Evolutionary conservation across 2,888 invertebrate genomes (phyloP), one percentile per base, ranked within the genome.

Genomic region (Enchytraeus crypticus): DNA sequence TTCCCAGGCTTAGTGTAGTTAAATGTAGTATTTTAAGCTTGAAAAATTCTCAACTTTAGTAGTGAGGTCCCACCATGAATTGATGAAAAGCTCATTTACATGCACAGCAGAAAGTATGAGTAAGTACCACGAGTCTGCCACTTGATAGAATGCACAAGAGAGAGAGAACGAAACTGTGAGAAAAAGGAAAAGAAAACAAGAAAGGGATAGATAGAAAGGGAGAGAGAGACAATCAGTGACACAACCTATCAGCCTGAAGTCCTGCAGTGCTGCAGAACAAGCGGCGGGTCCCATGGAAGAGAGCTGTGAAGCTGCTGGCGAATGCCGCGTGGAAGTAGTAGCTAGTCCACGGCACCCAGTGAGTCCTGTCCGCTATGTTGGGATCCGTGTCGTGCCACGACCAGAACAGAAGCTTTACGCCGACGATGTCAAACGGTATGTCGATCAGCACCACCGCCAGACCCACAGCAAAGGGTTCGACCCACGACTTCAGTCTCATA

Each of bases 241-340:
- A n/a, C n/a, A n/a, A 65, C 65, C 62, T 46, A 23, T 63, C 65
- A 18, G 63, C 55, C 32, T 65, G 55, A 51, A 43, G 84, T 43
- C 82, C 80, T 21, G 82, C 80, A 53, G 82, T 82, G 30, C 74
- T 74, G 18, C 75, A 75, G 58, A 85, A 78, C 72, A 84, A 79
- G 29, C 78, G 79, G 63, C 86, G 81, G 54, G 83, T 80, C 4
- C 82, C 81, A 62, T 84, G 84, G 75, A 88, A 87, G 73, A 86
- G 83, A 73, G 85, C 85, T 21, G 82, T 84, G 73, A 89, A 87
- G 66, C 87, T 85, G 0, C 86, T 85, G 0, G 88, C 84, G 73
- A 89, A 89, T 0, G 86, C 80, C 0, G 86, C 83, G 74, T 89
- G 89, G 81, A 89, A 89, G 74, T 88, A 89, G 78, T 88, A 89